Evolutionary conservation across 2,888 invertebrate genomes (phyloP), one percentile per base, ranked within the genome.

Genomic region (Syrista parreyssii): DNA sequence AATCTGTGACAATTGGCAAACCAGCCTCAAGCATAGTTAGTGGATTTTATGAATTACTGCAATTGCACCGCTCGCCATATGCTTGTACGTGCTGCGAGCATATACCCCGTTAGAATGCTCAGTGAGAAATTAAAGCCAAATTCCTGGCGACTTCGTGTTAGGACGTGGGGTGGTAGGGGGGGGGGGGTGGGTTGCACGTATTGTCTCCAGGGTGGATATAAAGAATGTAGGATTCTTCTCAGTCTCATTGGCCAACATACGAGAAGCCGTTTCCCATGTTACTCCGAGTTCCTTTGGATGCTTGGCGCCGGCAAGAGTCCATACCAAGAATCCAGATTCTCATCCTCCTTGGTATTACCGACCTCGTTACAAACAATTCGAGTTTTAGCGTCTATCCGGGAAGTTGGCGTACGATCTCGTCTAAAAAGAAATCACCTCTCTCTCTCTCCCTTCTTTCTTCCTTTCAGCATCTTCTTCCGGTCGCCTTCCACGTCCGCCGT

Each of bases 341-440:
- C 55, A 55, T 55, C 55, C 55, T 9, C 9, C 55, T 9, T 55
- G 23, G 23, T 23, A 76, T 78, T 75, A 68, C 74, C 74, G 76
- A 71, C 72, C 76, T 79, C 78, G 78, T 78, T 68, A 73, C 73
- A 75, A 69, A 77, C 75, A 79, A 77, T 80, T 75, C 74, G 76
- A 80, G 76, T 74, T 79, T 74, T 75, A 78, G 79, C 74, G 75
- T 78, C 74, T 78, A 75, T 81, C 77, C 69, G 55, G 55, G 23
- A 55, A 55, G 55, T 55, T 55, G 55, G 55, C 55, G 55, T 23
- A 55, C 23, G 55, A 55, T 23, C 55, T 55, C 55, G 55, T 71
- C 71, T 31, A 71, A 71, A 71, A 71, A 71, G 32, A 33, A 31
- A 71, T 71, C 33, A 15, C 4, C 31, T 33, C 6, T 23, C 12